A percentile compares a stretch with the other conserved stretches of the same genome.
Conservation (phyloP, 2,113 vertebrate genomes). For the Orientallactaga bullata region DNA sequence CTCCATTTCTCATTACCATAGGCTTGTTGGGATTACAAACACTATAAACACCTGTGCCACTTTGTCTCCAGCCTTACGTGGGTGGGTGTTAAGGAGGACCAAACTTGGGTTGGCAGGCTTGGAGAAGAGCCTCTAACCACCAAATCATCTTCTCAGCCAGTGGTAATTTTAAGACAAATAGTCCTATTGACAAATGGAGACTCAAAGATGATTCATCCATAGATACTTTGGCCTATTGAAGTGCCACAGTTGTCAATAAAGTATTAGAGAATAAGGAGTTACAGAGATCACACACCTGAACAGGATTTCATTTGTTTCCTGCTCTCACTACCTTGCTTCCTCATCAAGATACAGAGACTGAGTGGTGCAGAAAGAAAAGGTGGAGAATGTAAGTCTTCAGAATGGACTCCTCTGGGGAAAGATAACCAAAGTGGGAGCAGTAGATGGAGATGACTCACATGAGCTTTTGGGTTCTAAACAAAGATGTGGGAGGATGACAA, state of each 20-base stretch:
- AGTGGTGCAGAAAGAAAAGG: not conserved
- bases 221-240: not conserved
- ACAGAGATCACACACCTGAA: not conserved
- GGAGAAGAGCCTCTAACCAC: no score
- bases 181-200: not conserved
- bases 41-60: no score
- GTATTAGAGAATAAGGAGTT: slow-evolving; percentile 1
- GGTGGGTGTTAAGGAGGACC: no score
- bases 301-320: not conserved
- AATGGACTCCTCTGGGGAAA: not conserved
- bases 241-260: slow-evolving; percentile 35
- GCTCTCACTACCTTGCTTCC: not conserved
- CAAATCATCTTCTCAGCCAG: no score
- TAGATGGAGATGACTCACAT: no score
- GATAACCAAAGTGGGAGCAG: not conserved
- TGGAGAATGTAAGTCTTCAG: not conserved
- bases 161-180: not conserved
- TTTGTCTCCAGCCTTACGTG: no score
- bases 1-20: no score
- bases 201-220: not conserved
- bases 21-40: no score
- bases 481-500: not conserved
- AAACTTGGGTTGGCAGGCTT: no score
- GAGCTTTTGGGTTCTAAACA: not conserved
- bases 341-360: not conserved